These are phyloP conservation scores for Myrmophylax atrothorax DNA, from an alignment of 2,113 vertebrate species.

Conservation along the genomic window DNA sequence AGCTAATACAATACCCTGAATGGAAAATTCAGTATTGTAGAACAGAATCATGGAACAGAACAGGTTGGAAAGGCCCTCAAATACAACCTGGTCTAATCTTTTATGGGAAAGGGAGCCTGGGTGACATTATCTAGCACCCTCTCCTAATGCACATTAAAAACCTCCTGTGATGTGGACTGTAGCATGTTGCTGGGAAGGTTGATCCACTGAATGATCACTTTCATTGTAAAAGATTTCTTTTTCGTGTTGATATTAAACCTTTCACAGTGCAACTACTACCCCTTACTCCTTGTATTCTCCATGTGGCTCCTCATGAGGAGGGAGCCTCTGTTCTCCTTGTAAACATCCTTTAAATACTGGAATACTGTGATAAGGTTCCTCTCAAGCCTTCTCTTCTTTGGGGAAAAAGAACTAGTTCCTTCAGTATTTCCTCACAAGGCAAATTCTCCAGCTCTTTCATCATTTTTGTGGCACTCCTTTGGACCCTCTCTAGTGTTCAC, in stretches of 20 bases:
- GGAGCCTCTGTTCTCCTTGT: background rate
- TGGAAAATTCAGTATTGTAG: background rate
- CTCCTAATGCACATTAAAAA: background rate
- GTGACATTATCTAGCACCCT: background rate
- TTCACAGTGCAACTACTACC: background rate
- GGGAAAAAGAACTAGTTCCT: background rate
- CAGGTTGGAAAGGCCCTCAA: background rate
- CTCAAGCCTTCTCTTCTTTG: background rate
- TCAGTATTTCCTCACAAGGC: background rate
- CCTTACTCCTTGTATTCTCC: background rate
- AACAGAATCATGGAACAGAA: background rate
- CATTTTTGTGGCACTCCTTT: background rate
- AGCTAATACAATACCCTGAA: background rate
- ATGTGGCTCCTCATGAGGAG: background rate
- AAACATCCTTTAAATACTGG: background rate
- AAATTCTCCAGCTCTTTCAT: background rate
- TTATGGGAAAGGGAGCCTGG: background rate
- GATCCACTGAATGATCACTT: background rate
- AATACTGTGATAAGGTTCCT: background rate
- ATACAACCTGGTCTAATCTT: background rate
- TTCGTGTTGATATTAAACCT: background rate
- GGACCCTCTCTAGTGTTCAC: background rate
- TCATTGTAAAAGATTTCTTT: background rate
- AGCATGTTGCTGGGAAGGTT: background rate
- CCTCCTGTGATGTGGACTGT: background rate